Base-by-base conservation (phyloP, 2,113 vertebrate species). In the Perccottus glenii region DNA sequence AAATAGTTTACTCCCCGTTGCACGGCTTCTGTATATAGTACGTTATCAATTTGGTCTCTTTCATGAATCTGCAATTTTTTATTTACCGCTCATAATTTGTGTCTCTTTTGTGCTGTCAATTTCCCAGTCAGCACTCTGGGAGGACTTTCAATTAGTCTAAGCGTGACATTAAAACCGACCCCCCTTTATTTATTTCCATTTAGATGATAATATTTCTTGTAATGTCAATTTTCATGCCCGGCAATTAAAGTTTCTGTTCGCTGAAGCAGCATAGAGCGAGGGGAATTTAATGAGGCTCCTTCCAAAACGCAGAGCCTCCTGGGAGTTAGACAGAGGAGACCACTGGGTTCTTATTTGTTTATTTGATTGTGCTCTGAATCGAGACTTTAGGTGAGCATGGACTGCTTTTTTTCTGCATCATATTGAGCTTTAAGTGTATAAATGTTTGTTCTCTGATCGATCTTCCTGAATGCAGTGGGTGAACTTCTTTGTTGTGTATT, bases 71-170 rank as follows among this genome's bases (percentile, higher is more conserved):
- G 1, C 50, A 65, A 69, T 42, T 47, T 60, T 77, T 14, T 68
- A 84, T 87, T 86, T 85, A 86, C 58, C 44, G 74, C 80, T 77
- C 49, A 74, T 70, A 73, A 87, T 83, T 81, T 67, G 58, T 65
- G 62, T 84, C 59, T 74, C 52, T 60, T 78, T 76, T 79, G 59
- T 49, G 35, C 57, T 32, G 72, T 86, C 69, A 80, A 64, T 82
- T 83, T 64, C 73, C 64, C 53, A 83, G 84, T 91, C 91, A 91
- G 87, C 89, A 79, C 58, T 89, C 77, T 73, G 58, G 77, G 35
- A 36, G 58, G 80, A 81, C 77, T 84, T 84, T 91, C 77, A 84
- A 84, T 89, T 87, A 88, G 73, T 32, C 61, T 50, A 11, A 51
- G 61, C 68, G 55, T 19, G 16, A 70, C 78, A 82, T 83, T 87